phyloP scores from a whole-genome alignment of 1,140 invertebrate genomes.

The Megathymus violae region DNA sequence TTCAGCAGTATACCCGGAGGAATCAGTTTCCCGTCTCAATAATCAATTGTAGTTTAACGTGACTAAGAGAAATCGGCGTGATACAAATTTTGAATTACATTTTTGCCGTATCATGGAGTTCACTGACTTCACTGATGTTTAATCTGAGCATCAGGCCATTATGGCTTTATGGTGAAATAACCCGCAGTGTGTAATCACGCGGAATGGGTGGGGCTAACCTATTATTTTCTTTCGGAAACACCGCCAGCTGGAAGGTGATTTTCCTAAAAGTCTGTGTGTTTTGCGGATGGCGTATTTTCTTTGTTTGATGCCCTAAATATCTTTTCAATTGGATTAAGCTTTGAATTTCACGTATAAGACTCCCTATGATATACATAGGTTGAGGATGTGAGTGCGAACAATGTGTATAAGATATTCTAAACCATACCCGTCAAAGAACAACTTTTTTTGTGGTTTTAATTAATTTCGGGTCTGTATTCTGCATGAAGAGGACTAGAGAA shows the following conservation, averaged over 20 bases:
- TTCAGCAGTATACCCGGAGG: no score
- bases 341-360: no score
- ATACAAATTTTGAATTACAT: conserved; percentile 15
- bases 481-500: conserved; percentile 5
- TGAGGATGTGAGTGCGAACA: no score
- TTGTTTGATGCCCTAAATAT: background rate
- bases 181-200: conserved; percentile 23
- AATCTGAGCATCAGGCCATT: conserved; percentile 14
- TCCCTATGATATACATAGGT: no score
- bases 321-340: no score
- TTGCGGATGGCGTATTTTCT: background rate
- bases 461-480: conserved; percentile 12
- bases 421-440: background rate
- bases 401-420: no score
- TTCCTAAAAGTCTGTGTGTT: background rate
- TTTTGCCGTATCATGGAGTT: conserved; percentile 9
- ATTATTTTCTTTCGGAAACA: conserved; percentile 23
- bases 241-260: background rate
- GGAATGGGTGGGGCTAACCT: conserved; percentile 15
- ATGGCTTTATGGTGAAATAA: conserved; percentile 22
- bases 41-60: background rate
- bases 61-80: background rate
- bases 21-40: no score
- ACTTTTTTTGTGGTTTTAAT: conserved; percentile 8
- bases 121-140: background rate